Base-by-base conservation (phyloP, 1,140 invertebrate species). In the Drosophila elegans region DNA sequence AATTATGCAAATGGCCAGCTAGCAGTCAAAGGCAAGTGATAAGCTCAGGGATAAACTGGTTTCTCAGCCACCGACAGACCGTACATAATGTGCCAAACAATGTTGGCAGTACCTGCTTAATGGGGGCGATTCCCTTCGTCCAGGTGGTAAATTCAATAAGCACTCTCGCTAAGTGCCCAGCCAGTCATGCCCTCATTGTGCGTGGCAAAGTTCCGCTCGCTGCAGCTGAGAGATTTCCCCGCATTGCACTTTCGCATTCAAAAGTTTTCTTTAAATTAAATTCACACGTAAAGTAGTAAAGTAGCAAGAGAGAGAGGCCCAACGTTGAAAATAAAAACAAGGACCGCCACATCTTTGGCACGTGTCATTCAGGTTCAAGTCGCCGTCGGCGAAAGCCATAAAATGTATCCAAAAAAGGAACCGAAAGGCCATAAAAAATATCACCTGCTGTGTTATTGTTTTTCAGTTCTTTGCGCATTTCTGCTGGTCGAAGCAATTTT, bases 401-500 rank as follows among this genome's bases (percentile, higher is more conserved):
- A 76, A 76, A 59, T 44, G 32, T 32, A 42, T 4, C 42, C 25
- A 38, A 34, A 74, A 53, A 36, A 36, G 34, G 36, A 29, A 38
- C 42, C 16, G 16, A 21, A 21, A 21, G 63, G 56, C 78, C 56
- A 78, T 84, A 76, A 76, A 76, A 76, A 75, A 77, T 85, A 86
- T 86, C 82, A 86, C 82, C 82, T 78, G 82, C 82, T 86, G 82
- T 86, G 82, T 86, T 85, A 85, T 85, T 85, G 74, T 85, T 85
- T 85, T 62, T 78, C 63, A 67, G 61, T 59, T 48, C 54, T 75
- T 46, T 54, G 29, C 54, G 39, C 38, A 42, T 49, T 63, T 39
- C 49, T 67, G 21, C 41, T 29, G 56, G 45, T 13, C 34, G 13
- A 46, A 34, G 29, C 42, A 48, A 71, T 16, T 53, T 54, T 49